These are phyloP conservation scores for Odontomachus brunneus DNA, from an alignment of 1,140 invertebrate species.

Conservation along the genomic window DNA sequence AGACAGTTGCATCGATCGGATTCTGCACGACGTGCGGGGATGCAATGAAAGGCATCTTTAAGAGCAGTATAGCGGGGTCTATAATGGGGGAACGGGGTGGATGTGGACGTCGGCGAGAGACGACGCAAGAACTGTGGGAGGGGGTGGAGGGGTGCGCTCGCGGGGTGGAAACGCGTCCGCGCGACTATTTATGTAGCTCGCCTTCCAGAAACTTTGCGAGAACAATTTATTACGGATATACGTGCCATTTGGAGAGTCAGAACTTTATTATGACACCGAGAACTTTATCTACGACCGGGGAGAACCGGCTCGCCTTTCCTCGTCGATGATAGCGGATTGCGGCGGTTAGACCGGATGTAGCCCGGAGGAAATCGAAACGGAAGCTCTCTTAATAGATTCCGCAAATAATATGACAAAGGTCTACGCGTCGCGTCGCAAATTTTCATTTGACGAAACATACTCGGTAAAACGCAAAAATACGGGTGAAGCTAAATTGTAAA, in stretches of 20 bases:
- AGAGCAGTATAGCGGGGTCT: slow-evolving; percentile 68
- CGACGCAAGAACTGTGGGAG: slow-evolving; percentile 15
- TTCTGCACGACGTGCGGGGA: slow-evolving; percentile 58
- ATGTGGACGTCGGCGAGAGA: slow-evolving; percentile 49
- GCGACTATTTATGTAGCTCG: slow-evolving; percentile 81
- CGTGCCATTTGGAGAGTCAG: slow-evolving; percentile 81
- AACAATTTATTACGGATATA: slow-evolving; percentile 85
- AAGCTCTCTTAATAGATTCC: slow-evolving; percentile 1
- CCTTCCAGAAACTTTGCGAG: slow-evolving; percentile 81
- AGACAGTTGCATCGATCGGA: slow-evolving; percentile 74
- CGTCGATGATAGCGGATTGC: slow-evolving; percentile 75
- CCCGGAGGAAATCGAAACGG: background rate
- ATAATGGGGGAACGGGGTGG: slow-evolving; percentile 43
- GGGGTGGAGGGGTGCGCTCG: background rate
- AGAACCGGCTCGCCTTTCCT: slow-evolving; percentile 68
- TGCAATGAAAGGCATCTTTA: slow-evolving; percentile 77
- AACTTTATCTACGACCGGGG: slow-evolving; percentile 78
- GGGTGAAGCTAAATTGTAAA: background rate
- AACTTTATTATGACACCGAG: slow-evolving; percentile 83
- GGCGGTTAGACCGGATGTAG: slow-evolving; percentile 37
- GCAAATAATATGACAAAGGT: slow-evolving; percentile 19
- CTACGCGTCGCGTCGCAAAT: background rate
- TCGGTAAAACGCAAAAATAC: background rate
- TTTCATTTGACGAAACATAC: background rate
- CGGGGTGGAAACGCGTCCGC: slow-evolving; percentile 56